Evolutionary conservation across 1,140 invertebrate species (phyloP), one percentile per base, ranked within the genome.

Genomic region (Ctenoplectra terminalis): DNA sequence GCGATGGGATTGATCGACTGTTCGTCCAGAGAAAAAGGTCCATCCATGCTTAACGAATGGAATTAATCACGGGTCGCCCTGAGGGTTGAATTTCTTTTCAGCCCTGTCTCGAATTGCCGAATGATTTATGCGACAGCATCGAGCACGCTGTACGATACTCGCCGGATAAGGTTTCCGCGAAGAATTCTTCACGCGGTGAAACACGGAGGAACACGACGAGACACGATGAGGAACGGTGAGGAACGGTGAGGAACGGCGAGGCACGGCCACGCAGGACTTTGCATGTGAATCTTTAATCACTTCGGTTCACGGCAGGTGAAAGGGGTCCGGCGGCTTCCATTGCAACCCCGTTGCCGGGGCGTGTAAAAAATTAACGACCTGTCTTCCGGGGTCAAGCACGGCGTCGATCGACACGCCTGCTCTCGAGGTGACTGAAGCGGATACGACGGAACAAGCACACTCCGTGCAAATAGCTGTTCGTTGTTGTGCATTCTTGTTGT

Each of bases 311-410:
- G 61, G 61, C 75, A 77, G 34, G 72, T 87, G 85, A 87, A 87
- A 86, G 60, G 66, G 69, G 13, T 34, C 71, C 58, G 60, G 61
- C 60, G 61, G 86, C 48, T 71, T 58, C 60, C 75, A 46, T 83
- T 31, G 80, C 75, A 56, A 43, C 31, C 80, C 60, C 54, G 72
- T 77, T 75, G 54, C 26, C 67, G 56, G 20, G 37, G 20, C 76
- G 56, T 70, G 69, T 87, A 87, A 87, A 87, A 84, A 84, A 77
- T 87, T 87, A 87, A 87, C 78, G 81, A 87, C 58, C 83, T 77
- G 73, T 83, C 63, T 87, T 88, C 75, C 82, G 82, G 83, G 85
- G 77, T 78, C 71, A 81, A 85, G 54, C 63, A 64, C 74, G 82
- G 66, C 56, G 69, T 67, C 69, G 70, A 74, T 84, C 78, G 56